Percentiles rank a stretch among this genome's conserved stretches.
phyloP scores from a whole-genome alignment of 2,888 invertebrate species.

The Coelinius sp. region DNA sequence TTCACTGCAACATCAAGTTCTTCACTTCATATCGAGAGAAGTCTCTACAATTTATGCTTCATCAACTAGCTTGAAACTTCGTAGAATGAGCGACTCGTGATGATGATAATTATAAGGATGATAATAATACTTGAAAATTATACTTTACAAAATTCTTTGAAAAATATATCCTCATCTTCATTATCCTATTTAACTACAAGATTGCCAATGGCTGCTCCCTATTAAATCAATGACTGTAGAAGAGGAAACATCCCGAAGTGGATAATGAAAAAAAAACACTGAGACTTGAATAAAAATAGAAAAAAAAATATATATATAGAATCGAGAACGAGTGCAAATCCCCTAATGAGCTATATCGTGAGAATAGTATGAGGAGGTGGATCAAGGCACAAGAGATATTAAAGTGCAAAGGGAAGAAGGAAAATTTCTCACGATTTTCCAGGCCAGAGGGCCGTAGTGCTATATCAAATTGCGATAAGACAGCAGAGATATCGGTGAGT shows the following conservation, averaged over 20 bases:
- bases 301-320: slow-evolving; percentile 12
- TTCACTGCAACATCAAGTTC: too few species aligned
- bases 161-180: background rate
- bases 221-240: background rate
- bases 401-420: background rate
- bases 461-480: slow-evolving; percentile 16
- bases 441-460: background rate
- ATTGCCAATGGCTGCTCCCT: background rate
- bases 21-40: too few species aligned
- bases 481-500: background rate
- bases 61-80: too few species aligned
- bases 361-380: slow-evolving; percentile 5
- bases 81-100: too few species aligned
- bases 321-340: slow-evolving; percentile 17
- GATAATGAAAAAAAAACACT: background rate
- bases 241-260: background rate
- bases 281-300: background rate
- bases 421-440: slow-evolving; percentile 5
- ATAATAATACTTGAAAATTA: background rate
- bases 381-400: slow-evolving; percentile 22
- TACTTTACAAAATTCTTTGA: background rate
- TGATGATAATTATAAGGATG: too few species aligned
- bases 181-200: background rate
- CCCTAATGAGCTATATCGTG: slow-evolving; percentile 20
- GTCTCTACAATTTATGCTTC: too few species aligned